Evolutionary conservation across 2,113 vertebrate species (phyloP), one percentile per base, ranked within the genome.

Genomic region (Phylloscopus whistleri): DNA sequence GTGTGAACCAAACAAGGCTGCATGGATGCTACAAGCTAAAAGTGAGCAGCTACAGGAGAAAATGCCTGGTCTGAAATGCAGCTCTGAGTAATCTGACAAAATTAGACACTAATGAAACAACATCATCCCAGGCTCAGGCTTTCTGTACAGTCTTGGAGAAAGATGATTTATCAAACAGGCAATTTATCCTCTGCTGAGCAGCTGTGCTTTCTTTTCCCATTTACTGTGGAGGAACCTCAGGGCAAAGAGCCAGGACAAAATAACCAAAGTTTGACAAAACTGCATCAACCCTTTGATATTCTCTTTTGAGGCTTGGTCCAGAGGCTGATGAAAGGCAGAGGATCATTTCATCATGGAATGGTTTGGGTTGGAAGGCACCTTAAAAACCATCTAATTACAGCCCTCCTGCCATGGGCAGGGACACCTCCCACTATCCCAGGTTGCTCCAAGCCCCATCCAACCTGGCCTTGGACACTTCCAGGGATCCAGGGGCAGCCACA

Each of bases 371-470:
- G 12, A 69, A 76, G 13, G 7, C 11, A 62, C 11, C 4, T 69
- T 55, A 31, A 37, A 69, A 53, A 31, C 2, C 31, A 43, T 27
- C 11, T 4, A 6, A 16, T 69, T 7, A 55, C 63, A 69, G 5
- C 4, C n/a, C n/a, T 16, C 13, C 26, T 69, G 30, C 30, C 55
- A 23, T 7, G 8, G 39, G 30, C 46, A 48, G 41, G 41, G 26
- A 43, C 62, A 76, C 2, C 7, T 69, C 0, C 48, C 56, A 62
- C 21, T 3, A 0, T 11, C 31, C 35, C 72, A 49, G 21, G 26
- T 0, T 35, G 55, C 12, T 56, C 55, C 62, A 51, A 51, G 26
- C 22, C 17, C 27, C 0, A 0, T 51, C 58, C 86, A 76, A 0
- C 48, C 48, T 55, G 63, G 26, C 63, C 41, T 69, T 43, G 63